These are phyloP conservation scores for Adelges cooleyi DNA, from an alignment of 1,140 invertebrate species.

Conservation along the genomic window DNA sequence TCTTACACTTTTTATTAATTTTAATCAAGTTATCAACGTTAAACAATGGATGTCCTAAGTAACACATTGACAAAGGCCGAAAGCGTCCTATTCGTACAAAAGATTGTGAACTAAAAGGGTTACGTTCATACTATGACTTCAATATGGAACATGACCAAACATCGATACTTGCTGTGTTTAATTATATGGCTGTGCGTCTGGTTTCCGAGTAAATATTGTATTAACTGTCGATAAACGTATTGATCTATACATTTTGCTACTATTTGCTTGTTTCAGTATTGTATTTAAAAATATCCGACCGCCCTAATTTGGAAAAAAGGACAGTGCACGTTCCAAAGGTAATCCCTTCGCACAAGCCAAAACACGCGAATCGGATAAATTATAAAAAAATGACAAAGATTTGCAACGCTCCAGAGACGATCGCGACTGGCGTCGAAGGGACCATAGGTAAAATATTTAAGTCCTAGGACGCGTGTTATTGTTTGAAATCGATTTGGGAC, in stretches of 20 bases:
- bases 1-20: too few species aligned
- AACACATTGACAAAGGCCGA: too few species aligned
- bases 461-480: too few species aligned
- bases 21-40: too few species aligned
- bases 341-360: not conserved
- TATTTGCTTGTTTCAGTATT: not conserved
- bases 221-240: not conserved
- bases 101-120: not conserved
- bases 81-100: too few species aligned
- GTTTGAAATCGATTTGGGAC: not conserved
- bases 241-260: not conserved
- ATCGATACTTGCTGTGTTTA: slow-evolving; percentile 1
- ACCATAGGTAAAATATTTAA: slow-evolving; percentile 20
- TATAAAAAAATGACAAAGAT: not conserved
- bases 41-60: too few species aligned
- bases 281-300: slow-evolving; percentile 10
- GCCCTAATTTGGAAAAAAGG: not conserved
- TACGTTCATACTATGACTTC: not conserved
- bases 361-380: not conserved
- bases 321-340: not conserved
- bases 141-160: not conserved
- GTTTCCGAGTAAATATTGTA: slow-evolving; percentile 13
- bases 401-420: not conserved
- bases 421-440: slow-evolving; percentile 53
- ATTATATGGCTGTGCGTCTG: slow-evolving; percentile 10